These are phyloP conservation scores for Neoitamus cyanurus DNA, from an alignment of 2,888 invertebrate species.

Conservation along the genomic window DNA sequence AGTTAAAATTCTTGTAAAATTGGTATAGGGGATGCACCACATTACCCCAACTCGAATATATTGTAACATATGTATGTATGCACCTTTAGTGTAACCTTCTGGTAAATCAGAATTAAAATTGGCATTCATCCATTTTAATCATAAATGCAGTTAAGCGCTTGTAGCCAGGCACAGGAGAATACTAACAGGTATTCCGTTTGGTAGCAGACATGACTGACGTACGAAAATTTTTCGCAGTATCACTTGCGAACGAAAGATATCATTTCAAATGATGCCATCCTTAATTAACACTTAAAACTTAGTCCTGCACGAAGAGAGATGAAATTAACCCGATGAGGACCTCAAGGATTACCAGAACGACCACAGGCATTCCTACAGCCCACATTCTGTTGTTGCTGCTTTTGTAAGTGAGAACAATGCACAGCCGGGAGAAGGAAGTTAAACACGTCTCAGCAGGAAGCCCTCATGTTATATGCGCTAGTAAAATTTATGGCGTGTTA, in stretches of 20 bases:
- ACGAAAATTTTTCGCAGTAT: background rate
- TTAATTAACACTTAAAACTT: constrained; percentile 41
- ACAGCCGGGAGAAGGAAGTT: constrained; percentile 26
- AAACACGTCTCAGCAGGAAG: constrained; percentile 44
- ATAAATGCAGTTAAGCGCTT: too few species aligned
- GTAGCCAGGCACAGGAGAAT: too few species aligned
- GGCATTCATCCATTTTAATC: too few species aligned
- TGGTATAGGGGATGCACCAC: too few species aligned
- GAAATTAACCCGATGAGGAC: constrained; percentile 25
- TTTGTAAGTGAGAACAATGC: constrained; percentile 25
- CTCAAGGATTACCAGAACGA: constrained; percentile 14
- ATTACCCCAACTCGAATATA: too few species aligned
- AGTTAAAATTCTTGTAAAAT: too few species aligned
- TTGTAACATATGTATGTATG: too few species aligned
- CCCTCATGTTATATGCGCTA: constrained; percentile 39
- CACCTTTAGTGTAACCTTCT: too few species aligned
- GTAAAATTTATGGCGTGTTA: constrained; percentile 39
- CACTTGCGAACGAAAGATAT: background rate
- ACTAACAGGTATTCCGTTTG: too few species aligned
- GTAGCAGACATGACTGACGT: too few species aligned
- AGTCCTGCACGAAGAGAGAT: constrained; percentile 22
- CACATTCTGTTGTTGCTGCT: background rate
- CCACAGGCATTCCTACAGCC: background rate
- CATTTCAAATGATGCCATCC: constrained; percentile 22
- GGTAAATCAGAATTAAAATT: too few species aligned